These are phyloP conservation scores for Tinea trinotella DNA, from an alignment of 2,888 invertebrate species.

Conservation along the genomic window DNA sequence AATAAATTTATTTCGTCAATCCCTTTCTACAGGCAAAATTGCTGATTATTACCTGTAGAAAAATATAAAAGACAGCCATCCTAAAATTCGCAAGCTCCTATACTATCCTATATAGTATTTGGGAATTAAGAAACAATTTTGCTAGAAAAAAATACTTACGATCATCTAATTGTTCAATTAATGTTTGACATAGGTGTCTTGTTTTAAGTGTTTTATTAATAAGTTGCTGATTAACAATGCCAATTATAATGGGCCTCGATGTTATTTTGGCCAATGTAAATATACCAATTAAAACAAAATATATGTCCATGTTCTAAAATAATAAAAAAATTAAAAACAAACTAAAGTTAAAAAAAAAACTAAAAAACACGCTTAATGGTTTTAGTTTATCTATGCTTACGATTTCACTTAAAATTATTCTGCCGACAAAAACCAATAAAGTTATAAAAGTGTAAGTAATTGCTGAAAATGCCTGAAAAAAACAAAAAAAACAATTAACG, in stretches of 20 bases:
- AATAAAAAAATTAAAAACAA: background rate
- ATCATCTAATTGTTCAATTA: background rate
- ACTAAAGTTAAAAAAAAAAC: no score
- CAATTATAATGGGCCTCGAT: background rate
- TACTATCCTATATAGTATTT: no score
- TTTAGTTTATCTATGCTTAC: no score
- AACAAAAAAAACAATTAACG: background rate
- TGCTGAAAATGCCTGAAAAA: background rate
- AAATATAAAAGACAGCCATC: no score
- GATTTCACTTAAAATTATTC: background rate
- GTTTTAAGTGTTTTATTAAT: background rate
- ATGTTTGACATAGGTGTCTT: background rate
- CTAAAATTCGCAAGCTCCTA: no score
- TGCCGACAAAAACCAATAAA: background rate
- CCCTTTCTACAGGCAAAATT: no score
- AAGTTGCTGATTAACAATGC: background rate
- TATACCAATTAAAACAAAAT: background rate
- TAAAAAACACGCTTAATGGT: no score
- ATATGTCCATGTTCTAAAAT: background rate
- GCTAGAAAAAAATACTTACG: background rate
- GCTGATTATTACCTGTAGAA: no score
- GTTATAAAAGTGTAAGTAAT: background rate
- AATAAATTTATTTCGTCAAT: no score
- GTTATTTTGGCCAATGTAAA: background rate
- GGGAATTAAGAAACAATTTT: no score